Percentiles rank a stretch among this genome's conserved stretches.
Conservation (phyloP, 1,140 invertebrate genomes). For the Cardiocondyla obscurior region DNA sequence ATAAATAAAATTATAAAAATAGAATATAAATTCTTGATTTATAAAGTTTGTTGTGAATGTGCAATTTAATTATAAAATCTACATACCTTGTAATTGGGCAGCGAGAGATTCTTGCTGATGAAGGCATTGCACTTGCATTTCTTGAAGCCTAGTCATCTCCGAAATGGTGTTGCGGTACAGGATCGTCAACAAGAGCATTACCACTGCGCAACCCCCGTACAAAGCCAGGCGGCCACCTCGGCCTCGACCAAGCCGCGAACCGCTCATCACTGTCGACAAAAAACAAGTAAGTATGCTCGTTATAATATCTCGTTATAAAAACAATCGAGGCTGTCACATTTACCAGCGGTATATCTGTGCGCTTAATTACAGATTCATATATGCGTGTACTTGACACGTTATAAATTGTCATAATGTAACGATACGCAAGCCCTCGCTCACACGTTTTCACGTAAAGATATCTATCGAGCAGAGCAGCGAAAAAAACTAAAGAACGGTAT, state of each 20-base stretch:
- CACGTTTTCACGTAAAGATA: background rate
- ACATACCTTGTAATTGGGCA: conserved; percentile 82
- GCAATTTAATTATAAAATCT: background rate
- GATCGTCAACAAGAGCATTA: conserved; percentile 77
- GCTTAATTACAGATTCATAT: background rate
- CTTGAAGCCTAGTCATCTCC: conserved; percentile 80
- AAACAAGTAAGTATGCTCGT: background rate
- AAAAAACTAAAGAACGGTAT: background rate
- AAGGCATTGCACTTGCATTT: conserved; percentile 79
- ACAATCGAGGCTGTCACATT: background rate
- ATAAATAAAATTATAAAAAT: background rate
- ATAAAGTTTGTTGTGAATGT: background rate
- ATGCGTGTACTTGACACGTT: background rate
- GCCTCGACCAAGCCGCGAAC: conserved; percentile 81
- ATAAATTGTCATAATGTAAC: background rate
- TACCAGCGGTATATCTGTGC: background rate
- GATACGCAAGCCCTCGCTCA: too few species aligned
- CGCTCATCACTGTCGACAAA: conserved; percentile 78
- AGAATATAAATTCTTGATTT: background rate
- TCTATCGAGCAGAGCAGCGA: background rate
- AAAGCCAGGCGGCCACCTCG: conserved; percentile 80
- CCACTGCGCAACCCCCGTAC: conserved; percentile 75
- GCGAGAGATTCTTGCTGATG: conserved; percentile 82
- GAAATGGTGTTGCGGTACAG: conserved; percentile 79
- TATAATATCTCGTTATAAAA: background rate